Conservation (phyloP, 37 sponge, comb jelly and placozoan genomes). For the Cladorhizidae sp. region DNA sequence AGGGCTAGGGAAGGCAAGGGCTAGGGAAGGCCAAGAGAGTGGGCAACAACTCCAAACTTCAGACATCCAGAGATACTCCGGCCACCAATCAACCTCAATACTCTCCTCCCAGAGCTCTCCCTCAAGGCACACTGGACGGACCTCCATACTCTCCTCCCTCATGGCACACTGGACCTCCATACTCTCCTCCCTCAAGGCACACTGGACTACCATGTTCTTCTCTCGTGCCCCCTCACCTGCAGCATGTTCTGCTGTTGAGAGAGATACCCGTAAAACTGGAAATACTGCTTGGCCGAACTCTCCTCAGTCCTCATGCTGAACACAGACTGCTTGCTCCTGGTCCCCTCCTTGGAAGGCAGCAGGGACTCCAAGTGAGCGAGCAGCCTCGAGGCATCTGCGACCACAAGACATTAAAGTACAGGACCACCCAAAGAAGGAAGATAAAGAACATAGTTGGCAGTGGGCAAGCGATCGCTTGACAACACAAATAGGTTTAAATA, state of each 20-base stretch:
- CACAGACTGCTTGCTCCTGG: slow-evolving; percentile 39
- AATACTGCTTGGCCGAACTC: slow-evolving; percentile 94
- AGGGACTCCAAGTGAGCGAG: slow-evolving; percentile 8
- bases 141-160: neutral
- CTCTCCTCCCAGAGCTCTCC: neutral
- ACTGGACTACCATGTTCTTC: neutral
- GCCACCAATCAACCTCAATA: neutral
- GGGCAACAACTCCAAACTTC: no score
- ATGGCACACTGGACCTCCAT: neutral
- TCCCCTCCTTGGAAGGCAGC: neutral
- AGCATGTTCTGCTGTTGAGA: slow-evolving; percentile 99
- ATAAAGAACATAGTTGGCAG: no score
- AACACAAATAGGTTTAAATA: no score
- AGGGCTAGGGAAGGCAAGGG: no score
- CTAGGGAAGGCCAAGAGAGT: no score
- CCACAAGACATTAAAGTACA: neutral
- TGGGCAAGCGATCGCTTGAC: no score
- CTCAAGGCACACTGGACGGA: neutral
- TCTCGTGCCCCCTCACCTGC: slow-evolving; percentile 45
- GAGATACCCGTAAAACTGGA: slow-evolving; percentile 96
- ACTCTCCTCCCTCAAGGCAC: neutral
- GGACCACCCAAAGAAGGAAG: no score
- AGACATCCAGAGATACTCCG: no score
- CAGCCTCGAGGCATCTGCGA: slow-evolving; percentile 11
- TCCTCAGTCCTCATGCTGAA: slow-evolving; percentile 90